A percentile compares a stretch with the other conserved stretches of the same genome.
phyloP scores from a whole-genome alignment of 2,888 invertebrate genomes.

The Cerastis leucographa region DNA sequence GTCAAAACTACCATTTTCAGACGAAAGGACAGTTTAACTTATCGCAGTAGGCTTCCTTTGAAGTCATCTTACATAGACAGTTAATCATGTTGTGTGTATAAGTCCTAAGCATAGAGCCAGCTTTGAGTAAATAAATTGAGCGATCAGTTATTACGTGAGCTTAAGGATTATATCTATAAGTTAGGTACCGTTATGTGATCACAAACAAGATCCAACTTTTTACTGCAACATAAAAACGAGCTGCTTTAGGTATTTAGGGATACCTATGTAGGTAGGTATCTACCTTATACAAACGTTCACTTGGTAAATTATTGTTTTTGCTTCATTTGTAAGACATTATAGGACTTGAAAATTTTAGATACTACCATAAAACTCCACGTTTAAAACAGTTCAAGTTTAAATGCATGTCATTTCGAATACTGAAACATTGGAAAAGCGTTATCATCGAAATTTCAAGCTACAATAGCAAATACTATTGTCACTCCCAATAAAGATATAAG shows the following conservation, averaged over 20 bases:
- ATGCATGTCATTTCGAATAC: background rate
- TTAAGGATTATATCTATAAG: constrained; percentile 54
- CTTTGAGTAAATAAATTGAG: constrained; percentile 60
- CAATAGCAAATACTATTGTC: constrained; percentile 27
- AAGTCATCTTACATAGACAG: constrained; percentile 30
- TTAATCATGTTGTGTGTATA: constrained; percentile 38
- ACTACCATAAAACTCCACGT: background rate
- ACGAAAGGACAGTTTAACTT: constrained; percentile 2
- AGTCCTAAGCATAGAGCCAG: constrained; percentile 31
- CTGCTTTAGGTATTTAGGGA: background rate
- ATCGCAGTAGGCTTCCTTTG: constrained; percentile 3
- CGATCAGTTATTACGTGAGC: constrained; percentile 59
- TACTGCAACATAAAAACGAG: constrained; percentile 44
- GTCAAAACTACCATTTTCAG: constrained; percentile 6
- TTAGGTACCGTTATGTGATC: constrained; percentile 55
- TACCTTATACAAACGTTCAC: background rate
- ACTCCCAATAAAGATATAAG: constrained; percentile 31
- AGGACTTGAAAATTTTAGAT: background rate
- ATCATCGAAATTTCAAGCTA: background rate
- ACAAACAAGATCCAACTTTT: constrained; percentile 48
- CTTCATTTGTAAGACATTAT: background rate
- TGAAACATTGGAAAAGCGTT: background rate
- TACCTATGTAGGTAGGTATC: background rate
- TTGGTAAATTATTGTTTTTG: background rate
- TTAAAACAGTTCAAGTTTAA: background rate